Evolutionary conservation across 2,797 vertebrate species (phyloP).

Genomic region (Emys orbicularis): DNA sequence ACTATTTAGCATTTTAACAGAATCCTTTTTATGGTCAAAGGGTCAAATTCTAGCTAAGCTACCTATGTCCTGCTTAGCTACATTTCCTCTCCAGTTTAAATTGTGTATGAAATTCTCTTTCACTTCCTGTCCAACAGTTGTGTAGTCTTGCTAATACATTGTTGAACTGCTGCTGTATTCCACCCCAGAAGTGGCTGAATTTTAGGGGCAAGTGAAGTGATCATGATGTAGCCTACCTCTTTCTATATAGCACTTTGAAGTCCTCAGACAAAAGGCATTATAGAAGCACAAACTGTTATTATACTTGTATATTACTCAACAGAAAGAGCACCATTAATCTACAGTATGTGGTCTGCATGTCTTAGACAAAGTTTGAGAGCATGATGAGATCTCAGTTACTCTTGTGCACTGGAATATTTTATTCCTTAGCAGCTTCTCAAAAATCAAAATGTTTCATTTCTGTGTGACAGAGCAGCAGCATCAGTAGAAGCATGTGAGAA

Average conservation of each 20-base stretch:
- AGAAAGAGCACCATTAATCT: background rate
- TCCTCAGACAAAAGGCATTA: background rate
- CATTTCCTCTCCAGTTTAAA: background rate
- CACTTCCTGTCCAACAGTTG: background rate
- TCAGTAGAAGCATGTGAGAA: conserved; percentile 19
- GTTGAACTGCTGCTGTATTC: background rate
- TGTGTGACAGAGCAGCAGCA: background rate
- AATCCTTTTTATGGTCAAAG: background rate
- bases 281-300: background rate
- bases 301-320: background rate
- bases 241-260: conserved; percentile 9
- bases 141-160: background rate
- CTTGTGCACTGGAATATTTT: conserved; percentile 4
- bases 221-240: background rate
- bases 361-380: background rate
- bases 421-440: background rate
- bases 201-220: background rate
- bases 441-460: background rate
- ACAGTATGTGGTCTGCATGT: background rate
- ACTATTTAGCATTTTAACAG: background rate
- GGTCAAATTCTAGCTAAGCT: background rate
- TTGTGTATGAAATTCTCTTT: background rate
- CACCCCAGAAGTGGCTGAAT: background rate
- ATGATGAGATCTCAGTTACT: background rate
- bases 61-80: background rate